phyloP scores from a whole-genome alignment of 2,888 invertebrate species.

The Nycteola revayana region DNA sequence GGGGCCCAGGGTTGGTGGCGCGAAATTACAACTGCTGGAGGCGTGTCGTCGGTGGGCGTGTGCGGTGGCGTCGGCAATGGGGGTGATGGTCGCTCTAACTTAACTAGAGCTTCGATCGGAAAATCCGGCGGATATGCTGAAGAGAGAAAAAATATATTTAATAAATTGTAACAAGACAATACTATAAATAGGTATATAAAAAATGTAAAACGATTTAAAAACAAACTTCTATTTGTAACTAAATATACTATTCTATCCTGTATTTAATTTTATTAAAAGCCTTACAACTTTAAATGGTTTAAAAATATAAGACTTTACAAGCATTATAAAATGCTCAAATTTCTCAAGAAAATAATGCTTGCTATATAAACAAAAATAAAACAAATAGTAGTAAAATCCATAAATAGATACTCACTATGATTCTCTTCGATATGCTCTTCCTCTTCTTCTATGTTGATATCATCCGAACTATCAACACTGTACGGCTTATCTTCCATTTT shows the following conservation, averaged over 20 bases:
- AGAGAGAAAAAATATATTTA: conserved; percentile 15
- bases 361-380: conserved; percentile 16
- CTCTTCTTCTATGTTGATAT: conserved; percentile 75
- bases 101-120: conserved; percentile 81
- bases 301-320: too few species aligned
- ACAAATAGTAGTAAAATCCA: conserved; percentile 11
- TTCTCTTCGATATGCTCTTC: conserved; percentile 70
- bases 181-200: too few species aligned
- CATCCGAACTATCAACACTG: conserved; percentile 78
- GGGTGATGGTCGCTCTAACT: conserved; percentile 82
- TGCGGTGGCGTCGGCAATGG: conserved; percentile 88
- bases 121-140: conserved; percentile 83
- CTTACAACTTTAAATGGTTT: too few species aligned
- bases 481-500: conserved; percentile 78
- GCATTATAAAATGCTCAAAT: too few species aligned
- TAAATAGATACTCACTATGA: conserved; percentile 59
- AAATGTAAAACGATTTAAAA: too few species aligned
- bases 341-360: too few species aligned
- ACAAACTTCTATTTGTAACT: too few species aligned
- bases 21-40: conserved; percentile 72
- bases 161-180: too few species aligned
- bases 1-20: conserved; percentile 67
- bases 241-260: too few species aligned
- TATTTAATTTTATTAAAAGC: too few species aligned
- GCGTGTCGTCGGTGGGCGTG: conserved; percentile 85